These are phyloP conservation scores for Heliconius cydno DNA, from an alignment of 2,888 invertebrate species.

Conservation along the genomic window DNA sequence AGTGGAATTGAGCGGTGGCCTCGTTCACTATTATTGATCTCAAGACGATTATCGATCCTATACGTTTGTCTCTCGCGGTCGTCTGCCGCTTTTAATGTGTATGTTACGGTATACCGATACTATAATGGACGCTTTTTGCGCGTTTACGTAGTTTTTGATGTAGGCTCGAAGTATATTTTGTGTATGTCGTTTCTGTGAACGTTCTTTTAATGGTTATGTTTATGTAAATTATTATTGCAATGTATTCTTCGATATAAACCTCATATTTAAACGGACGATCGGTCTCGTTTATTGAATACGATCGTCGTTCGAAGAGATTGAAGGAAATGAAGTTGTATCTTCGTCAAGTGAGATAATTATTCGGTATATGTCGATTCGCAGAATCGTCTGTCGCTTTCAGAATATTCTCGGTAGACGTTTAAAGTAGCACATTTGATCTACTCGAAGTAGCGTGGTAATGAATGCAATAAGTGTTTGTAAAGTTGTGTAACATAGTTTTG, in stretches of 20 bases:
- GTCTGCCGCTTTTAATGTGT: constrained; percentile 72
- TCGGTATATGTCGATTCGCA: constrained; percentile 14
- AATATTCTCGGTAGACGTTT: constrained; percentile 52
- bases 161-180: constrained; percentile 74
- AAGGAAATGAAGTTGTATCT: constrained; percentile 23
- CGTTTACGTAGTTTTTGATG: constrained; percentile 71
- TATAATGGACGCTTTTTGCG: constrained; percentile 78
- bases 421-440: constrained; percentile 76
- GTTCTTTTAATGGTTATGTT: constrained; percentile 71
- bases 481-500: constrained; percentile 61
- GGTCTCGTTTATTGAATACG: constrained; percentile 60
- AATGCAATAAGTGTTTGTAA: constrained; percentile 75
- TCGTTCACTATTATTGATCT: constrained; percentile 68
- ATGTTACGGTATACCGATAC: constrained; percentile 54
- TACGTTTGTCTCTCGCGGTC: constrained; percentile 72
- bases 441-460: constrained; percentile 75
- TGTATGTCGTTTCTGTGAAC: constrained; percentile 73
- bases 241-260: constrained; percentile 67
- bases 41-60: constrained; percentile 82
- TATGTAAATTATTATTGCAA: constrained; percentile 79
- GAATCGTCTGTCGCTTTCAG: constrained; percentile 50
- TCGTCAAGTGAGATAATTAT: constrained; percentile 33
- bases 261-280: constrained; percentile 64
- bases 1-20: constrained; percentile 52
- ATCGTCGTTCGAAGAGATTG: constrained; percentile 14